Base-by-base conservation (phyloP, 1,140 invertebrate genomes). In the Chrysomallon squamiferum region DNA sequence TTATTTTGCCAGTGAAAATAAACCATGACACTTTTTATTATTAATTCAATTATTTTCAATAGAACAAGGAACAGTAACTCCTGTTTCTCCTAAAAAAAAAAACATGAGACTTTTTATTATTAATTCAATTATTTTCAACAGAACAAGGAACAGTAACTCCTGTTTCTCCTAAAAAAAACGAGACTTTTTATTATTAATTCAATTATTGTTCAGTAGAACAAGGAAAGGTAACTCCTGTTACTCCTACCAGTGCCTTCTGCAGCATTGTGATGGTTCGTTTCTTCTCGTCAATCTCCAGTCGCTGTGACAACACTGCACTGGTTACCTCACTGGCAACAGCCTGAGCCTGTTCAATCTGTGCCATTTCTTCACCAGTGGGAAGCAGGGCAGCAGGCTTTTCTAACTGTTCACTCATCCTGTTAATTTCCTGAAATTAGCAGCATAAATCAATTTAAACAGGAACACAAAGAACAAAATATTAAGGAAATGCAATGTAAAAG, bases 211-310 rank as follows among this genome's bases (percentile, higher is more conserved):
- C n/a, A n/a, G n/a, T n/a, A n/a, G n/a, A n/a, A n/a, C n/a, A n/a
- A n/a, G n/a, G n/a, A n/a, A n/a, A n/a, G n/a, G n/a, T n/a, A n/a
- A n/a, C n/a, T n/a, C n/a, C n/a, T n/a, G n/a, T n/a, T n/a, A n/a
- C n/a, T 62, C 76, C 56, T 71, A 85, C 84, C 68, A 86, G 62
- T 15, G 85, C 85, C 72, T 84, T 86, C 77, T 86, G 84, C 41
- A 86, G 62, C 77, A 84, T 84, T 25, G 68, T 52, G 2, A 85
- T 75, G 49, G 79, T 82, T 41, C 84, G 73, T 27, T 78, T 77
- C 65, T 82, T 85, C 64, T 86, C 85, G 43, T 86, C 84, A 33
- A 86, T 63, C 66, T 86, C 83, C 11, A 85, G 68, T 27, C 80
- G 68, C 68, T 84, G 82, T 11, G 77, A 75, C 49, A 86, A 60